Evolutionary conservation across 2,888 invertebrate species (phyloP).

Genomic region (Lochmaea capreae): DNA sequence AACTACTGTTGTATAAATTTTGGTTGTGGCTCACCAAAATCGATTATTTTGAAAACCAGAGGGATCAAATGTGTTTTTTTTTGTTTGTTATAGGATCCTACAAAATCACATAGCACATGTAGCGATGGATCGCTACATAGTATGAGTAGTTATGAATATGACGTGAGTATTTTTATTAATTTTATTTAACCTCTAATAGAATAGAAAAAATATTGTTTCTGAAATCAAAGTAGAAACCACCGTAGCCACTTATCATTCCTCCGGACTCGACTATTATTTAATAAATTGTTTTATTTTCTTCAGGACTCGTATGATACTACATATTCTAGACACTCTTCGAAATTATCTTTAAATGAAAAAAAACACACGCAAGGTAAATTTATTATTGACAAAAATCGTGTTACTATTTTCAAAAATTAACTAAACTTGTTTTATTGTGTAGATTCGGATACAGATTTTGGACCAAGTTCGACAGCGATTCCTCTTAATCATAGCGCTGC

Average conservation of each 20-base stretch:
- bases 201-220: too few relatives aligned
- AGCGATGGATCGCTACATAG: constrained; percentile 84
- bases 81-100: constrained; percentile 64
- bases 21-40: too few relatives aligned
- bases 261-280: background rate
- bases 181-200: background rate
- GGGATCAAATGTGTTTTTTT: background rate
- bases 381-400: constrained; percentile 27
- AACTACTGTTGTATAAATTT: too few relatives aligned
- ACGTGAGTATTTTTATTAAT: constrained; percentile 61
- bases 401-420: background rate
- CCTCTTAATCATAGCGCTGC: constrained; percentile 85
- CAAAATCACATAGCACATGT: constrained; percentile 69
- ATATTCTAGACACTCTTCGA: constrained; percentile 65
- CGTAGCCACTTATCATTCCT: background rate
- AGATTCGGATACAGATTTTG: constrained; percentile 63
- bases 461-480: constrained; percentile 69
- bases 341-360: constrained; percentile 64
- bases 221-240: too few relatives aligned
- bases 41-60: too few relatives aligned
- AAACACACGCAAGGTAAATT: constrained; percentile 56
- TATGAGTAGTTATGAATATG: constrained; percentile 83
- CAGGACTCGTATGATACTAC: constrained; percentile 64
- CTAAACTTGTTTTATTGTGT: constrained; percentile 37
- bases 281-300: constrained; percentile 35